phyloP scores from a whole-genome alignment of 2,113 vertebrate genomes.

The Actenoides lindsayi region DNA sequence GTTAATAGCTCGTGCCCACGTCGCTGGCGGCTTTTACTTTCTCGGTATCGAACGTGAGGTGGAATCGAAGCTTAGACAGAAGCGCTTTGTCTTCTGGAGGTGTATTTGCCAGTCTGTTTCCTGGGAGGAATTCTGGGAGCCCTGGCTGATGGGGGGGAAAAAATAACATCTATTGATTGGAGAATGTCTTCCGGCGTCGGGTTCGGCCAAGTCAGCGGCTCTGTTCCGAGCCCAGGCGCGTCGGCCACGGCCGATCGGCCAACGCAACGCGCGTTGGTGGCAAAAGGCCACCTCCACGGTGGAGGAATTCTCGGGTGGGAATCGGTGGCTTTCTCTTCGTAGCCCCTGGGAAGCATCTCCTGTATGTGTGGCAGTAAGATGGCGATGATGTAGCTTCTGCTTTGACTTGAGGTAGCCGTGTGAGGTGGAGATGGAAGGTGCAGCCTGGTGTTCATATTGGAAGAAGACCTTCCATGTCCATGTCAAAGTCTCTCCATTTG shows the following conservation, averaged over 20 bases:
- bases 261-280: rapidly evolving
- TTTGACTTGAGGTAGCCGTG: background rate
- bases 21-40: background rate
- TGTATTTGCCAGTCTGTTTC: background rate
- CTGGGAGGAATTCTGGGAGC: background rate
- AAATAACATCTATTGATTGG: background rate
- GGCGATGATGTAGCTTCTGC: background rate
- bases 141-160: background rate
- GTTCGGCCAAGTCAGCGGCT: background rate
- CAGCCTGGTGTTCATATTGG: background rate
- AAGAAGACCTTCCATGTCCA: rapidly evolving
- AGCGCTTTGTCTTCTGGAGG: background rate
- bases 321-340: rapidly evolving
- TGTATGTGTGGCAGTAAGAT: background rate
- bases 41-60: background rate
- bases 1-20: background rate
- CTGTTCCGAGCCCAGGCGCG: background rate
- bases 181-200: background rate
- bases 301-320: background rate
- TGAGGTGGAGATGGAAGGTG: background rate
- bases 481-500: background rate
- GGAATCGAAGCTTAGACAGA: background rate
- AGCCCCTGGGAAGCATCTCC: background rate
- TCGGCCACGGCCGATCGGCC: background rate
- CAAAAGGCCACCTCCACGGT: rapidly evolving